Base-by-base conservation (phyloP, 2,888 invertebrate species). In the Euproctis similis region DNA sequence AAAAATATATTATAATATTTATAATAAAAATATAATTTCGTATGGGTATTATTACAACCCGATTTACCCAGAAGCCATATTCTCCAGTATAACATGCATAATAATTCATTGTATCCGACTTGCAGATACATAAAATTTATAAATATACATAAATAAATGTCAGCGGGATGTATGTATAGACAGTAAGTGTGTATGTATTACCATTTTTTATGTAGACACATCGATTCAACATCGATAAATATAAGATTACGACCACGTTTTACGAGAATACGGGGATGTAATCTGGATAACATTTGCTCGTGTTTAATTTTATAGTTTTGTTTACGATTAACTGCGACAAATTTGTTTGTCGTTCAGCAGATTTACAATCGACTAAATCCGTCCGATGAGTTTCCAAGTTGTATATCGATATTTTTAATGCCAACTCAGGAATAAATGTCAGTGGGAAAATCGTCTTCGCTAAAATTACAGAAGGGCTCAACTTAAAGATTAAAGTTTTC, bases 301-400 rank as follows among this genome's bases (percentile, higher is more conserved):
- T 43, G 32, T 50, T n/a, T n/a, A n/a, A 46, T 49, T 60, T 66
- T 57, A 61, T 53, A 40, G 51, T 39, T n/a, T n/a, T 59, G 53
- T 64, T 61, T 58, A 60, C 52, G 50, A 54, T 55, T 52, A 47
- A 47, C 38, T n/a, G 37, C 45, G 60, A 63, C 64, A 63, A 56
- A 57, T 56, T 56, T 39, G 41, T 32, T 44, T 39, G 35, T 31
- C 20, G 38, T 39, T 43, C 54, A 45, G 51, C 59, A 55, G 53
- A 57, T 61, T 62, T 60, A 61, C 54, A 48, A 38, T 53, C 42
- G 36, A 36, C 53, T 60, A 65, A 59, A 59, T 66, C 57, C 46
- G 60, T 28, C 28, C 45, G n/a, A n/a, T n/a, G n/a, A n/a, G n/a
- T n/a, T n/a, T n/a, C n/a, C n/a, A n/a, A n/a, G n/a, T n/a, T n/a